Base-by-base conservation (phyloP, 2,113 vertebrate genomes). In the Eleginops maclovinus region DNA sequence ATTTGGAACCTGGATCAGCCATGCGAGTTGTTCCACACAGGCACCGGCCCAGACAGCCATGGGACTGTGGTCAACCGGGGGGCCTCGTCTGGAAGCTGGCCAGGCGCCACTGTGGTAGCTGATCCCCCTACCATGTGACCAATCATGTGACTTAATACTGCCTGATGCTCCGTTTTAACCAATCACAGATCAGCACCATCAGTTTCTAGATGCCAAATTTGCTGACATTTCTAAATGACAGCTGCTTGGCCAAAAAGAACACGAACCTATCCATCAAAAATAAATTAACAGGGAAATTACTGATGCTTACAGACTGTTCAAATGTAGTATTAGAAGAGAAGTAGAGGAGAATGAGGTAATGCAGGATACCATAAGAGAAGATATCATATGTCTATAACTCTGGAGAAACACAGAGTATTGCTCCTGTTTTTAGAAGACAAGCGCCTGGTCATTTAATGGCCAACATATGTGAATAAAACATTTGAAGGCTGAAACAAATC, bases 1-100 rank as follows among this genome's bases (percentile, higher is more conserved):
- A 93, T 94, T 93, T 93, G 71, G 72, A 83, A 70, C 79, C 85
- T 86, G 87, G 85, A 86, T 88, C 83, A 73, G 80, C 84, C 40
- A 58, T 59, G 43, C 50, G 10, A 80, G 82, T 88, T 72, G 60
- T 86, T 90, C 85, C 89, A 76, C 76, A 46, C 77, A 75, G 75
- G 76, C 88, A 83, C 59, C 63, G 79, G 82, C 90, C 87, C 88
- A 93, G 93, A 93, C 94, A 87, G 76, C 87, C 88, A 65, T 81
- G 87, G 88, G 90, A 90, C 90, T 93, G 94, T 87, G 92, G 93
- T 94, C 90, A 89, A 85, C 88, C 88, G 63, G 84, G 85, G 81
- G 89, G 85, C 82, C 89, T 84, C 81, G 44, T 67, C 89, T 93
- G 91, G 89, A 91, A 47, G 22, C 69, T 22, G 83, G 89, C 86